Percentiles rank a stretch among this genome's conserved stretches.
Evolutionary conservation across 2,888 invertebrate genomes (phyloP).

Genomic region (Gnatocerus cornutus): DNA sequence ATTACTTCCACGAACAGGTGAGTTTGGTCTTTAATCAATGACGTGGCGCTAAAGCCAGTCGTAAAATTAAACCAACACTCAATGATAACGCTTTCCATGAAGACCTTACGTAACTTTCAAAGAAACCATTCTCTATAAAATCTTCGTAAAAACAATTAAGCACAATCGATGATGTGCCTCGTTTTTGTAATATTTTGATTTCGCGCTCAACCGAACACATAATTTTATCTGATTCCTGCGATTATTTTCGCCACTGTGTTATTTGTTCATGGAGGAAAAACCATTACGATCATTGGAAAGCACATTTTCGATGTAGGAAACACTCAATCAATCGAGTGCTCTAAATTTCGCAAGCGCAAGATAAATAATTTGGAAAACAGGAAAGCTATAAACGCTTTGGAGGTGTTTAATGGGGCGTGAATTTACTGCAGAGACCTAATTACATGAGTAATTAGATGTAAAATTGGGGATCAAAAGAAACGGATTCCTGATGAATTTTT

Average conservation of each 20-base stretch:
- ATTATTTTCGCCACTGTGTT: conserved; percentile 12
- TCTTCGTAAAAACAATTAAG: conserved; percentile 20
- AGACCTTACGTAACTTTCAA: conserved; percentile 19
- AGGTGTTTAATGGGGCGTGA: conserved; percentile 27
- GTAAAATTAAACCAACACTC: conserved; percentile 1
- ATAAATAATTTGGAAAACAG: conserved; percentile 24
- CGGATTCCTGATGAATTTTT: not conserved
- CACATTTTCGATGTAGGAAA: not conserved
- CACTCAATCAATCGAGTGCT: conserved; percentile 3
- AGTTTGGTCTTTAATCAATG: conserved; percentile 12
- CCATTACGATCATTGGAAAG: not conserved
- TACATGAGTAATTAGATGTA: conserved; percentile 16
- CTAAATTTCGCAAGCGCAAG: conserved; percentile 6
- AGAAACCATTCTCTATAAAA: conserved; percentile 23
- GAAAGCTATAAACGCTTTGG: conserved; percentile 22
- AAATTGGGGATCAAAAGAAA: not conserved
- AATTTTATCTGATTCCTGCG: conserved; percentile 13
- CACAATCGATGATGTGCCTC: conserved; percentile 18
- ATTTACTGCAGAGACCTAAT: conserved; percentile 7
- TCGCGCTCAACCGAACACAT: conserved; percentile 41
- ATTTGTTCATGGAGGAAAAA: not conserved
- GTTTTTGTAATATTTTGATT: conserved; percentile 44
- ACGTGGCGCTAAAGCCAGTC: conserved; percentile 8
- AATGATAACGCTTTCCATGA: not conserved
- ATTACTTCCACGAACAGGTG: conserved; percentile 12